Conservation (phyloP, 23 tunicate genomes). For the Halocynthia aurantium region DNA sequence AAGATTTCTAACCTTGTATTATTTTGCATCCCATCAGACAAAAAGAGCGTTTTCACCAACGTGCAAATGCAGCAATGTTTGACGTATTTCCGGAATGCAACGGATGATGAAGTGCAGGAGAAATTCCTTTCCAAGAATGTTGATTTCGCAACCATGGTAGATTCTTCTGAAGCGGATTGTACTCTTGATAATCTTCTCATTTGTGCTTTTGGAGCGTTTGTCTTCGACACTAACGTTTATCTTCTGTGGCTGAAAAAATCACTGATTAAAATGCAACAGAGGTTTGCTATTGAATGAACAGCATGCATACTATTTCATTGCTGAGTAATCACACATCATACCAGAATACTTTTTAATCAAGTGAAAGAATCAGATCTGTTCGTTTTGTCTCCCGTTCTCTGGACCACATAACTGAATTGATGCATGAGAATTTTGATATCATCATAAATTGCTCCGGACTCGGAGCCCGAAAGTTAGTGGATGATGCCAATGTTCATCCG, state of each 20-base stretch:
- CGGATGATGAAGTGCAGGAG: not conserved
- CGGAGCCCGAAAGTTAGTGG: slow-evolving; percentile 35
- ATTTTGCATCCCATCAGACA: not conserved
- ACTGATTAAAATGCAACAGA: not conserved
- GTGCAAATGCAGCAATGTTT: not conserved
- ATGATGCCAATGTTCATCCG: slow-evolving; percentile 33
- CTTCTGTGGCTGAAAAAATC: slow-evolving; percentile 1
- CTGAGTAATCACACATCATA: not conserved
- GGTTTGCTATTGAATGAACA: not conserved
- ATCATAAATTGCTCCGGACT: slow-evolving; percentile 66
- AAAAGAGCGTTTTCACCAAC: not conserved
- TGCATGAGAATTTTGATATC: slow-evolving; percentile 24
- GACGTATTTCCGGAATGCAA: not conserved
- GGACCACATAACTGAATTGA: slow-evolving; percentile 6
- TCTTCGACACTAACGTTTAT: not conserved
- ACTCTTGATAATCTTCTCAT: not conserved
- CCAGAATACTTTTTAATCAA: not conserved
- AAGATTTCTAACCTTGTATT: not conserved
- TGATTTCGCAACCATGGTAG: not conserved
- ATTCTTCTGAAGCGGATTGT: not conserved
- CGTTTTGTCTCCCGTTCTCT: slow-evolving; percentile 3
- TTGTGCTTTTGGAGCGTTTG: not conserved
- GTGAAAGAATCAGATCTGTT: not conserved
- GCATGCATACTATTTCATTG: not conserved
- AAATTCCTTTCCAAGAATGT: not conserved